Percentiles rank a stretch among this genome's conserved stretches.
Conservation (phyloP, 92 coral and sea anemone genomes). For the Bergia sp. region DNA sequence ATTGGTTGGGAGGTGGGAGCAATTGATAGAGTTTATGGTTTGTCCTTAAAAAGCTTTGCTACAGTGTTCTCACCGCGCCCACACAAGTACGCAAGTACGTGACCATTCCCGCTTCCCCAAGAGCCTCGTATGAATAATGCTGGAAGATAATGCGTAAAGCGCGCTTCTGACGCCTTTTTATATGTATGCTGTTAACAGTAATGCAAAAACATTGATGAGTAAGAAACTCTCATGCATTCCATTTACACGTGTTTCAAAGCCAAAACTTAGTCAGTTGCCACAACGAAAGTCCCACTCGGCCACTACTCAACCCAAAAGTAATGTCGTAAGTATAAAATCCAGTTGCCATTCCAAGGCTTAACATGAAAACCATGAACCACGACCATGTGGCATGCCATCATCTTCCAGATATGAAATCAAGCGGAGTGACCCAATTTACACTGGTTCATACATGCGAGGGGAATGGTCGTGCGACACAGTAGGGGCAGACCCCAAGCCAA, state of each 20-base stretch:
- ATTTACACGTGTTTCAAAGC: slow-evolving; percentile 21
- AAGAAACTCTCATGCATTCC: slow-evolving; percentile 19
- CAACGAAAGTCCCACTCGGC: slow-evolving; percentile 11
- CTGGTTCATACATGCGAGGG: slow-evolving; percentile 19
- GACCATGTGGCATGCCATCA: slow-evolving; percentile 11
- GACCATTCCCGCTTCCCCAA: too few species aligned
- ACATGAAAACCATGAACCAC: slow-evolving; percentile 18
- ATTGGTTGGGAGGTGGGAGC: slow-evolving; percentile 21
- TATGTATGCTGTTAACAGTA: slow-evolving; percentile 16
- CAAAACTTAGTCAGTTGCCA: slow-evolving; percentile 19
- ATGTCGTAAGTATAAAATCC: slow-evolving; percentile 1
- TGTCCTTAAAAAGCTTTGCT: slow-evolving; percentile 17
- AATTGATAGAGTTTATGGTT: slow-evolving; percentile 15
- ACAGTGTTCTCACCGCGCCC: slow-evolving; percentile 22
- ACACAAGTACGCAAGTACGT: slow-evolving; percentile 15
- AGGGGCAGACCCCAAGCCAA: slow-evolving; percentile 40
- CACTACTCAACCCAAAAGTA: slow-evolving; percentile 15
- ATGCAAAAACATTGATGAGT: slow-evolving; percentile 15
- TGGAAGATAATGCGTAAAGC: slow-evolving; percentile 18
- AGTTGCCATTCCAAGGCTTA: slow-evolving; percentile 12
- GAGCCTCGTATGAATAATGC: slow-evolving; percentile 19
- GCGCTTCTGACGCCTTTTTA: slow-evolving; percentile 19
- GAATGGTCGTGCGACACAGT: slow-evolving; percentile 30
- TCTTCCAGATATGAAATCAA: slow-evolving; percentile 20
- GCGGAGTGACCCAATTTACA: slow-evolving; percentile 15